phyloP scores from a whole-genome alignment of 2,888 invertebrate genomes.

The Cordilura impudica region DNA sequence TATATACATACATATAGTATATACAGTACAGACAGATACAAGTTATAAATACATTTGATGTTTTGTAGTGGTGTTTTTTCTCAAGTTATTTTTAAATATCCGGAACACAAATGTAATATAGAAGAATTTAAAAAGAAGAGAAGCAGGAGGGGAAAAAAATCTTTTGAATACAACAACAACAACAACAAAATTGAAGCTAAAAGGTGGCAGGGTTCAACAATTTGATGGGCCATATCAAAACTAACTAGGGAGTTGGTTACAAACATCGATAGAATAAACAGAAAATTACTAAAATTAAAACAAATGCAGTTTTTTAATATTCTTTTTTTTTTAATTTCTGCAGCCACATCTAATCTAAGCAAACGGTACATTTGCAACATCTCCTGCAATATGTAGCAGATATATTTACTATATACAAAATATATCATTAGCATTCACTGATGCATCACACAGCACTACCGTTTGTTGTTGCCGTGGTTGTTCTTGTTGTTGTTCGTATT shows the following conservation, averaged over 20 bases:
- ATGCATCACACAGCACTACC: slow-evolving; percentile 50
- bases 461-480: slow-evolving; percentile 25
- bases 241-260: slow-evolving; percentile 1
- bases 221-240: not conserved
- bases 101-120: slow-evolving; percentile 47
- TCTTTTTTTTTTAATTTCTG: not conserved
- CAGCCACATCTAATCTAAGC: not conserved
- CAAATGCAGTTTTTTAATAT: not conserved
- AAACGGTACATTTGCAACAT: slow-evolving; percentile 55
- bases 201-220: slow-evolving; percentile 1
- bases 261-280: not conserved
- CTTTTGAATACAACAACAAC: not conserved
- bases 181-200: not conserved
- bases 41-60: slow-evolving; percentile 22
- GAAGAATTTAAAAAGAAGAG: not conserved
- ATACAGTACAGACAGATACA: too few species aligned
- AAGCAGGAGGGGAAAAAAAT: not conserved
- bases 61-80: slow-evolving; percentile 5
- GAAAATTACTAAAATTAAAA: not conserved
- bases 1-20: not conserved
- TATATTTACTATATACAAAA: not conserved
- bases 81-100: slow-evolving; percentile 57
- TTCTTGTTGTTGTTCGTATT: slow-evolving; percentile 19
- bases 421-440: slow-evolving; percentile 44
- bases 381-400: not conserved